These are phyloP conservation scores for Athene noctua DNA, from an alignment of 2,113 vertebrate species.

Conservation along the genomic window DNA sequence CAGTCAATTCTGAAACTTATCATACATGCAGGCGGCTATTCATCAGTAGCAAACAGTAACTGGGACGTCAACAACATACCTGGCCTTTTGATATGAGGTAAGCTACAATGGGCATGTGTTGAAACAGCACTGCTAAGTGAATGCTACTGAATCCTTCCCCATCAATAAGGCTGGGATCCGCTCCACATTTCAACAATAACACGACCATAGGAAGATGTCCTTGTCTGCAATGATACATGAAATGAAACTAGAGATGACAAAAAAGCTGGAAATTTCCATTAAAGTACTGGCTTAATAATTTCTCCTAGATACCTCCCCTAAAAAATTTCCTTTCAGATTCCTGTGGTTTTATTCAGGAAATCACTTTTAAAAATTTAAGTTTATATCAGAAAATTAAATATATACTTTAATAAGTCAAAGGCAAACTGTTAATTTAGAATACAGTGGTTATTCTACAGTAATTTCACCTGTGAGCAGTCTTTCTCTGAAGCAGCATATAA, in stretches of 20 bases:
- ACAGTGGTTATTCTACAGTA: not conserved
- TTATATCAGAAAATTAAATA: not conserved
- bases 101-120: constrained; percentile 92
- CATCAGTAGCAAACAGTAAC: not conserved
- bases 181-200: constrained; percentile 87
- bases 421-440: not conserved
- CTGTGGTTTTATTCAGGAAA: not conserved
- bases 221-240: constrained; percentile 72
- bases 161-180: constrained; percentile 87
- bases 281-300: not conserved
- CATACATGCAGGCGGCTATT: not conserved
- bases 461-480: not conserved
- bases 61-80: constrained; percentile 72
- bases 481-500: not conserved
- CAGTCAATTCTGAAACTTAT: not conserved
- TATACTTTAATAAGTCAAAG: not conserved
- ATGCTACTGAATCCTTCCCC: constrained; percentile 90
- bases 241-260: not conserved
- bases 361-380: not conserved
- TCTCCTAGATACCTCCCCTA: not conserved
- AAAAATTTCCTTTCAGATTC: not conserved
- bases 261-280: not conserved
- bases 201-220: constrained; percentile 94
- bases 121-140: constrained; percentile 94
- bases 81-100: constrained; percentile 94